Conservation (phyloP, 2,888 invertebrate species). For the Eurytoma californica region DNA sequence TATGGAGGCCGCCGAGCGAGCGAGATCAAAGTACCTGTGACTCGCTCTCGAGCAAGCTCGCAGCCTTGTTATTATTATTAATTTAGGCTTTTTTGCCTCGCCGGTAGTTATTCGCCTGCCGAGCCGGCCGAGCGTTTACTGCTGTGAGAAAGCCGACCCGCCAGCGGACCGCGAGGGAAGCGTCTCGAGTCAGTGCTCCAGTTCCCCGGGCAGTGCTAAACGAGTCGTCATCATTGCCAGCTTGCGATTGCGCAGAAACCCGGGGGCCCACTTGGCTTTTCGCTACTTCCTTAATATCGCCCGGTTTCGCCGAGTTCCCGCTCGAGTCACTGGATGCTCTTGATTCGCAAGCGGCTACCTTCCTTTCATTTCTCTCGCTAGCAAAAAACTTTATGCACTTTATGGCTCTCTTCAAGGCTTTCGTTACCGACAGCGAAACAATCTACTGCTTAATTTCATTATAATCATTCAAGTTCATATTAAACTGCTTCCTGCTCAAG, state of each 20-base stretch:
- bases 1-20: not conserved
- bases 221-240: constrained; percentile 14
- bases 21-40: constrained; percentile 8
- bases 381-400: constrained; percentile 48
- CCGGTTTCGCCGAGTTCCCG: not conserved
- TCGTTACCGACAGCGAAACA: constrained; percentile 4
- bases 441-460: constrained; percentile 45
- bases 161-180: constrained; percentile 39
- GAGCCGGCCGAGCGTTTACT: constrained; percentile 61
- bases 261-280: not conserved
- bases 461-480: constrained; percentile 26
- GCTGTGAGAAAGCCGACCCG: constrained; percentile 68
- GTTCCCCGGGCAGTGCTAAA: constrained; percentile 11
- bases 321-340: not conserved
- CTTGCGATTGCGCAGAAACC: no score
- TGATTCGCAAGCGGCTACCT: constrained; percentile 32
- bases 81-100: constrained; percentile 65
- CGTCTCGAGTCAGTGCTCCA: not conserved
- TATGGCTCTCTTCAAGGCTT: constrained; percentile 14
- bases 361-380: constrained; percentile 28
- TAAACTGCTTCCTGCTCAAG: no score
- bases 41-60: constrained; percentile 41
- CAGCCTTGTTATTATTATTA: constrained; percentile 68
- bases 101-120: constrained; percentile 64
- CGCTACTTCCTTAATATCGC: constrained; percentile 34